Evolutionary conservation across 1,140 invertebrate genomes (phyloP), one percentile per base, ranked within the genome.

Genomic region (Branchinecta lynchi): DNA sequence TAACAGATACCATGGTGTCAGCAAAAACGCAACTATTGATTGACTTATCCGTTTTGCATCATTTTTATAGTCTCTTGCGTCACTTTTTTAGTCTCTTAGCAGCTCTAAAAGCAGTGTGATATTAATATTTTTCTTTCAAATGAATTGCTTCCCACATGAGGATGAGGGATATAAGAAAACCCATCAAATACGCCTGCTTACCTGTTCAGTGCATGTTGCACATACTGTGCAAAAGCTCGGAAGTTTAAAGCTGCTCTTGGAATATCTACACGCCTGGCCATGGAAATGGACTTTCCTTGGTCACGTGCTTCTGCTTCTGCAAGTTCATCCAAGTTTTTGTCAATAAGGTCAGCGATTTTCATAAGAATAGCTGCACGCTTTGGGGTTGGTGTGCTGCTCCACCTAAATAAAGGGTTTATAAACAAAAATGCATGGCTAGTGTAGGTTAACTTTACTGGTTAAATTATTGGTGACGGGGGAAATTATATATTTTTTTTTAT

Each of bases 231-330:
- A 77, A 84, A 85, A 73, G 81, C 78, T 71, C 83, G 76, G 70
- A 85, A 81, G 72, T 85, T 85, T 67, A 80, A 75, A 17, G 83
- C 77, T 66, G 81, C 81, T 71, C 84, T 77, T 7, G 84, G 83
- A 71, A 86, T 84, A 72, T 86, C 84, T 20, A 84, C 74, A 44
- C 71, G 75, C 66, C 74, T 79, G 6, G 84, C 79, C 60, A 84
- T 74, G 76, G 76, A 79, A 7, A 85, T 70, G 7, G 84, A 82
- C 74, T 86, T 85, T 3, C 84, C 84, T 75, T 86, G 83, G 74
- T 85, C 84, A 65, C 73, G 75, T 7, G 82, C 83, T 74, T 85
- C 84, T 0, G 81, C 75, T 66, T 75, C 72, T 3, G 83, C 83
- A 74, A 85, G 81, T 66, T 81, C 80, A 45, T 82, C 78, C 9